These are phyloP conservation scores for Drosophila nigrodunni DNA, from an alignment of 1,140 invertebrate genomes.

Conservation along the genomic window DNA sequence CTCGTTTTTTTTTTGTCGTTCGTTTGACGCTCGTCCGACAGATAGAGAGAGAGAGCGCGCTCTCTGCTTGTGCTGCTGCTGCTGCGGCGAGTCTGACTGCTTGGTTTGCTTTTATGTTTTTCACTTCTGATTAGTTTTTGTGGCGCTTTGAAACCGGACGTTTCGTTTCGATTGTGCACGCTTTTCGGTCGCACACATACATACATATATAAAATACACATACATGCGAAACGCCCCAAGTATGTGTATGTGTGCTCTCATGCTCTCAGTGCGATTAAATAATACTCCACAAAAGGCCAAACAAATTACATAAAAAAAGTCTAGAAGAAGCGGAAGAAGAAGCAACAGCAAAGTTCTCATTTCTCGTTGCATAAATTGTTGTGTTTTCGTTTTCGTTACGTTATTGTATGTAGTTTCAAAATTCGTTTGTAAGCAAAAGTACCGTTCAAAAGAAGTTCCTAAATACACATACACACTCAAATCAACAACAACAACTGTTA, in stretches of 20 bases:
- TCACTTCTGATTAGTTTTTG: slow-evolving; percentile 71
- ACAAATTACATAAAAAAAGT: slow-evolving; percentile 65
- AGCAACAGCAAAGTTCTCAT: slow-evolving; percentile 44
- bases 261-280: slow-evolving; percentile 70
- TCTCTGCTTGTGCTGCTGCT: slow-evolving; percentile 16
- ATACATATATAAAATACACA: slow-evolving; percentile 32
- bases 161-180: slow-evolving; percentile 65
- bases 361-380: slow-evolving; percentile 54
- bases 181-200: slow-evolving; percentile 37
- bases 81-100: slow-evolving; percentile 37
- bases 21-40: background rate
- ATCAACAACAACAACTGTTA: slow-evolving; percentile 33
- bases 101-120: slow-evolving; percentile 48
- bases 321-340: slow-evolving; percentile 24
- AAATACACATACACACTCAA: slow-evolving; percentile 40
- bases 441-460: slow-evolving; percentile 59
- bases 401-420: slow-evolving; percentile 46
- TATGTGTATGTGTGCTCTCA: slow-evolving; percentile 40
- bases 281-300: slow-evolving; percentile 80
- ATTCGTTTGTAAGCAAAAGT: slow-evolving; percentile 27
- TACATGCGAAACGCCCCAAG: slow-evolving; percentile 36
- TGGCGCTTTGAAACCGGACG: slow-evolving; percentile 73
- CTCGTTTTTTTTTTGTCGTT: slow-evolving; percentile 22
- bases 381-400: slow-evolving; percentile 63
- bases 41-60: background rate